Evolutionary conservation across 2,797 vertebrate genomes (phyloP).

Genomic region (Sebastes nivosus): DNA sequence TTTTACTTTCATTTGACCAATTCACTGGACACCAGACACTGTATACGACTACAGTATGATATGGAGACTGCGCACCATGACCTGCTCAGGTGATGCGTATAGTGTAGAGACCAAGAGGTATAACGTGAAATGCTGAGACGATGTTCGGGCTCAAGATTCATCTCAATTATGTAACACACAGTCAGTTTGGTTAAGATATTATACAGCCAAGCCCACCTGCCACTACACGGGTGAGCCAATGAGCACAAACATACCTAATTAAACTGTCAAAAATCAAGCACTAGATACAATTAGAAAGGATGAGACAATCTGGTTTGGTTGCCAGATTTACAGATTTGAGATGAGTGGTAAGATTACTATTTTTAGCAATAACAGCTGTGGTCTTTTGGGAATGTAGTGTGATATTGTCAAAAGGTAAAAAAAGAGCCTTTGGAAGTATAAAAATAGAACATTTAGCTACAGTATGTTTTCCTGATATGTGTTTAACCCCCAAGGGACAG

Average conservation of each 20-base stretch:
- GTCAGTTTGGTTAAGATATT: neutral
- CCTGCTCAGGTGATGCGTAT: conserved; percentile 28
- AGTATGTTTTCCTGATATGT: conserved; percentile 39
- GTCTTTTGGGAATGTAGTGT: conserved; percentile 22
- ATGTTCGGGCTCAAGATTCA: conserved; percentile 9
- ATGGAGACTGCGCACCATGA: conserved; percentile 5
- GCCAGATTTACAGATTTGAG: neutral
- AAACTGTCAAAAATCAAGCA: neutral
- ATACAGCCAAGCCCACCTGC: conserved; percentile 5
- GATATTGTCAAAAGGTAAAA: conserved; percentile 35
- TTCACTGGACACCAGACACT: conserved; percentile 59
- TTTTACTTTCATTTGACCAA: conserved; percentile 69
- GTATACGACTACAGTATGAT: conserved; percentile 18
- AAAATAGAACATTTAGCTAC: conserved; percentile 41
- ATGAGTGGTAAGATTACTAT: conserved; percentile 4
- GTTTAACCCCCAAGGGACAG: conserved; percentile 27
- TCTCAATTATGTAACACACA: conserved; percentile 37
- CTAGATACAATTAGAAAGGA: conserved; percentile 1
- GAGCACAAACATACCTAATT: neutral
- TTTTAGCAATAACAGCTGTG: conserved; percentile 45
- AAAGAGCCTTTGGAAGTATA: conserved; percentile 11
- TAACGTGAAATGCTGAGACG: conserved; percentile 12
- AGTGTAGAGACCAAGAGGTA: conserved; percentile 3
- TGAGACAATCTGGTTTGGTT: conserved; percentile 1
- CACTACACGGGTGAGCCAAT: neutral